Base-by-base conservation (phyloP, 2,797 vertebrate species). In the Botia kubotai region DNA sequence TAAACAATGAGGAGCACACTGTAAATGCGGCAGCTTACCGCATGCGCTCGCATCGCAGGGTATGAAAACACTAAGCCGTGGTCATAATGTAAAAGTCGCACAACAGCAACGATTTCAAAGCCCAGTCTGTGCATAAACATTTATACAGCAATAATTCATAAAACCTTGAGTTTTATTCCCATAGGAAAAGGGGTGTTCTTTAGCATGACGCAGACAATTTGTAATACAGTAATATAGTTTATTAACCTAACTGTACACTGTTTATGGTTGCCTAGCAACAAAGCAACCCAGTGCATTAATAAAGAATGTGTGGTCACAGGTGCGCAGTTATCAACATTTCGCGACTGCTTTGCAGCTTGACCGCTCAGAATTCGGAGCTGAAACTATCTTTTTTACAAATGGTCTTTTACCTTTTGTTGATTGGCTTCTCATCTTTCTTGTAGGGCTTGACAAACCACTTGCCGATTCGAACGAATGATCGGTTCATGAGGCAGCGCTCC, bases 371-470 rank as follows among this genome's bases (percentile, higher is more conserved):
- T n/a, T 23, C 13, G 1, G 3, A 26, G 58, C 2, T 63, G 8
- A 63, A 46, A 66, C 5, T 6, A 36, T 39, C 10, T 3, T 6
- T 33, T 33, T 36, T 19, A 36, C 11, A 52, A 12, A 4, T 0
- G 26, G 19, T 57, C 16, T n/a, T 19, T 83, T 82, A 99, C 98
- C 98, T 99, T 93, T 98, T 99, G 92, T 98, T 99, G 84, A 98
- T 95, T 83, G 96, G 97, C 92, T 99, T 99, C 90, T 99, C 98
- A 85, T 99, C 98, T 86, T 99, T 99, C 92, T 99, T 97, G 46
- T 99, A 99, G 62, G 98, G 98, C 92, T 98, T 99, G 74, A 99
- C 98, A 85, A 99, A 99, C 98, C 98, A 99, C 84, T 96, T 98
- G 72, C 98, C 98, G 62, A 99, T 97, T 84, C 98, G 97, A 75